Conservation (phyloP, 2,888 invertebrate genomes). For the Aphidoletes aphidimyza region DNA sequence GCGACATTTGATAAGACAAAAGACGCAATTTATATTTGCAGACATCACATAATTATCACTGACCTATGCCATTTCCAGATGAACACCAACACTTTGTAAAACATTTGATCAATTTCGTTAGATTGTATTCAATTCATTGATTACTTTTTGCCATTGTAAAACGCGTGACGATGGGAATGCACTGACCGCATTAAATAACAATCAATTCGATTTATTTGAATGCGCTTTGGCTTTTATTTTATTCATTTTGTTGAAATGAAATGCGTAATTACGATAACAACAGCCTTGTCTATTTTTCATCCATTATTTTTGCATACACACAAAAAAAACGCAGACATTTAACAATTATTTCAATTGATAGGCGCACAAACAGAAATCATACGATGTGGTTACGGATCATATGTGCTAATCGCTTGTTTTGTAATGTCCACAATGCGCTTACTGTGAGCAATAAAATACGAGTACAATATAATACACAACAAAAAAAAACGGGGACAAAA, state of each 20-base stretch:
- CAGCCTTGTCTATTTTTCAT: background rate
- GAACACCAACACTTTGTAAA: too few species aligned
- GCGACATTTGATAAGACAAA: background rate
- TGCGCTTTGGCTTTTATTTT: background rate
- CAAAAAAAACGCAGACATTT: background rate
- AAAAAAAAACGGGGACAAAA: too few species aligned
- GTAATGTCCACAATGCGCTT: too few species aligned
- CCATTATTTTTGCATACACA: background rate
- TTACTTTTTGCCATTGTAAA: too few species aligned
- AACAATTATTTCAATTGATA: background rate
- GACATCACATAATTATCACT: background rate
- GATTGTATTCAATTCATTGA: too few species aligned
- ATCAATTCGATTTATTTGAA: background rate
- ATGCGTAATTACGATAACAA: background rate
- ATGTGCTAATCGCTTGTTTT: background rate
- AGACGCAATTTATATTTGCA: background rate
- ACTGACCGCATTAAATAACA: background rate
- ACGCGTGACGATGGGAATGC: too few species aligned
- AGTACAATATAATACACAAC: too few species aligned
- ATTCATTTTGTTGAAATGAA: background rate
- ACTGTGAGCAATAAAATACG: too few species aligned
- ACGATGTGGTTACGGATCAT: constrained; percentile 11
- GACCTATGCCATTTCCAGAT: background rate
- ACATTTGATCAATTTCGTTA: too few species aligned
- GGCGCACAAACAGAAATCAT: background rate